Evolutionary conservation across 2,797 vertebrate species (phyloP).

Genomic region (Sebastes umbrosus): DNA sequence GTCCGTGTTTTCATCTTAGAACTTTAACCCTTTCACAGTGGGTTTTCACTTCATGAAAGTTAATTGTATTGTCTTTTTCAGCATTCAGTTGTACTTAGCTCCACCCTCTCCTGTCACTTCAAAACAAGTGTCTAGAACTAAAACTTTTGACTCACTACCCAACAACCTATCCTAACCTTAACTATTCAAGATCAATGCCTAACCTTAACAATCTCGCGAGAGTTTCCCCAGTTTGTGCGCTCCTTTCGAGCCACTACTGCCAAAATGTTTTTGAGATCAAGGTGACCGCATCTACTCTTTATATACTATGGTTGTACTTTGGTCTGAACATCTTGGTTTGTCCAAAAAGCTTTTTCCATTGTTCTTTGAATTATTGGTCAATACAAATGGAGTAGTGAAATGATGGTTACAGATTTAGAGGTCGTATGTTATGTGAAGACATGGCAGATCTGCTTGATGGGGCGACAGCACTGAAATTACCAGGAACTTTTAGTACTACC

Average conservation of each 20-base stretch:
- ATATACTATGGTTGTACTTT: neutral
- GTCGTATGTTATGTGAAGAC: neutral
- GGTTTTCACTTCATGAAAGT: too few relatives aligned
- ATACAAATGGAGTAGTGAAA: neutral
- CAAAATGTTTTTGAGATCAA: neutral
- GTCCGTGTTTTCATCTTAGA: too few relatives aligned
- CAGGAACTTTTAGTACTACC: neutral
- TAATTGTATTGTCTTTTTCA: too few relatives aligned
- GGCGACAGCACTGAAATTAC: neutral
- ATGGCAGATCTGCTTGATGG: neutral
- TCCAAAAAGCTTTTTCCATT: neutral
- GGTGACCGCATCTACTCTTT: neutral
- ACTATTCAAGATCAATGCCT: too few relatives aligned
- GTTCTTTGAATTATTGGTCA: neutral
- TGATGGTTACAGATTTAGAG: neutral
- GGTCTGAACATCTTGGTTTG: neutral
- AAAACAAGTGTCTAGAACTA: too few relatives aligned
- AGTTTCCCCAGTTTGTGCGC: too few relatives aligned
- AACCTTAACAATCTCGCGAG: too few relatives aligned
- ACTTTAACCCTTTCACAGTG: too few relatives aligned
- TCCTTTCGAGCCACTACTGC: too few relatives aligned
- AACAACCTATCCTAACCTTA: accelerated
- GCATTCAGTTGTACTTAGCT: too few relatives aligned
- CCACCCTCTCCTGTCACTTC: too few relatives aligned
- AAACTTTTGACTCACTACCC: too few relatives aligned